Conservation (phyloP, 2,113 vertebrate genomes). For the Hipposideros armiger region DNA sequence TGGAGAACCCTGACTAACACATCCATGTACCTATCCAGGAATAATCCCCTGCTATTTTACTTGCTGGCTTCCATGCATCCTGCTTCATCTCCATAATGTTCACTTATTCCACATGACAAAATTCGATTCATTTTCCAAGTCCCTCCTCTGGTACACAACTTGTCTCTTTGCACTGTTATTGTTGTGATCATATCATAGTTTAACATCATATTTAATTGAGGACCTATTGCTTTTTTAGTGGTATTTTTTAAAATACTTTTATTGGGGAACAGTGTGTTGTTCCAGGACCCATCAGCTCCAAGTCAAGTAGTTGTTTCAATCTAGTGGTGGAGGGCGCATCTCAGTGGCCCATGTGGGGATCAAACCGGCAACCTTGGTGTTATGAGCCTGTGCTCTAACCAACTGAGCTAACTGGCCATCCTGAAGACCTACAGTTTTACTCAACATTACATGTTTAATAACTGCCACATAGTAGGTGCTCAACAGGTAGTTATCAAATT, state of each 20-base stretch:
- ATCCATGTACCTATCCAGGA: background rate
- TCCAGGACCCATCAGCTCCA: no score
- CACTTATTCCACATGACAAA: background rate
- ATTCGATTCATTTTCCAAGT: constrained; percentile 10
- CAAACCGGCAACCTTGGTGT: no score
- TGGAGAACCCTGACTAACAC: background rate
- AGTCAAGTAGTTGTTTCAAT: no score
- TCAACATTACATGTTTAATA: background rate
- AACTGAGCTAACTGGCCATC: no score
- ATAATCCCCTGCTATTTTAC: background rate
- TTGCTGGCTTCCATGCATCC: background rate
- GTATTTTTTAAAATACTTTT: no score
- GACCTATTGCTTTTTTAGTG: background rate
- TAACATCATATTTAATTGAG: constrained; percentile 3
- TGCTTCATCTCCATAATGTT: constrained; percentile 2
- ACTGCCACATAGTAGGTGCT: background rate
- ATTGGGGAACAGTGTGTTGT: no score
- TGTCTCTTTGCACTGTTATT: constrained; percentile 27
- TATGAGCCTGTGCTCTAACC: no score
- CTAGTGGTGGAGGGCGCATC: no score
- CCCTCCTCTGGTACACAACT: background rate
- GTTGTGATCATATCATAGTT: background rate
- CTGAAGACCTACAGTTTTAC: background rate
- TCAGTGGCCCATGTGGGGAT: no score
- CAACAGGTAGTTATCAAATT: background rate